Percentiles rank a stretch among this genome's conserved stretches.
phyloP scores from a whole-genome alignment of 2,113 vertebrate genomes.

The Callospermophilus lateralis region DNA sequence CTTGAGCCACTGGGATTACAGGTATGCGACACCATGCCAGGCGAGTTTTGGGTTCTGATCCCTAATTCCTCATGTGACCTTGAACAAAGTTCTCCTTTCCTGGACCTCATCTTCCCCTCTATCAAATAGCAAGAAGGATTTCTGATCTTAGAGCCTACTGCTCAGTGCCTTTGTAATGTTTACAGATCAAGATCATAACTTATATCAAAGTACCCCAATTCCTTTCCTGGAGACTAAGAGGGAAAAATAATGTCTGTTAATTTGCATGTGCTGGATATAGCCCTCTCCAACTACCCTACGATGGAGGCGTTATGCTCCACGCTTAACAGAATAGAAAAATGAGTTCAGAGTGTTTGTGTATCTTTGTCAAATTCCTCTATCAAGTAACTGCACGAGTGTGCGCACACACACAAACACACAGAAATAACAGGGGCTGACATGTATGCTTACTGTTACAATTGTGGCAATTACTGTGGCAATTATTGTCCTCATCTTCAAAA shows the following conservation, averaged over 20 bases:
- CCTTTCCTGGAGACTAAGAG: neutral
- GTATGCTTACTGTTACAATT: neutral
- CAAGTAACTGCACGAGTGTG: neutral
- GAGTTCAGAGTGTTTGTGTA: neutral
- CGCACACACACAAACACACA: no score
- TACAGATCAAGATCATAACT: neutral
- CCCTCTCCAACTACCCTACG: neutral
- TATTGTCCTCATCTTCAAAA: neutral
- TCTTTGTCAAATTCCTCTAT: neutral
- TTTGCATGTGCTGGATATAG: neutral
- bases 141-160: neutral
- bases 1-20: no score
- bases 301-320: neutral
- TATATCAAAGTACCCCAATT: neutral
- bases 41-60: no score
- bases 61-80: neutral
- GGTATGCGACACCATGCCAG: no score
- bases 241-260: neutral
- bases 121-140: neutral
- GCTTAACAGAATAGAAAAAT: neutral
- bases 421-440: neutral
- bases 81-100: neutral
- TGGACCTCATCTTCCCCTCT: neutral
- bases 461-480: neutral
- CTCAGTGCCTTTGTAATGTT: neutral